These are phyloP conservation scores for Ranitomeya imitator DNA, from an alignment of 2,113 vertebrate genomes.

Conservation along the genomic window DNA sequence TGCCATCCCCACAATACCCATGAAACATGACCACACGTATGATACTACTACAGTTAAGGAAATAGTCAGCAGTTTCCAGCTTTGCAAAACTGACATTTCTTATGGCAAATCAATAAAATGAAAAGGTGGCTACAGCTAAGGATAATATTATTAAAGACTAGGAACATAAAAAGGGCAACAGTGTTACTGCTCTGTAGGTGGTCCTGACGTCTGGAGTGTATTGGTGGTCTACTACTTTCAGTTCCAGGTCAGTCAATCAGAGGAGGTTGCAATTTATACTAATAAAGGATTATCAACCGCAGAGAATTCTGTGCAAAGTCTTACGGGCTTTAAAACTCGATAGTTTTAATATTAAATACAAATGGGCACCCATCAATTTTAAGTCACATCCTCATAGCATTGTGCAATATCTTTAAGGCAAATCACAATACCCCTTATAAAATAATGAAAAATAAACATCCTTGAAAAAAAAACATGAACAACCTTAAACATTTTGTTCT, in stretches of 20 bases:
- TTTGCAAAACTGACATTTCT: constrained; percentile 23
- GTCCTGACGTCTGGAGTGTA: constrained; percentile 9
- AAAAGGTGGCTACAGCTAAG: constrained; percentile 9
- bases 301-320: neutral
- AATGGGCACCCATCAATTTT: neutral
- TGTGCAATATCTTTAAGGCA: neutral
- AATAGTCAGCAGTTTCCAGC: constrained; percentile 3
- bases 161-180: constrained; percentile 22
- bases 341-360: neutral
- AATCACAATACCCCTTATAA: neutral
- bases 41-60: neutral
- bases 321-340: neutral
- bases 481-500: neutral
- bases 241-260: constrained; percentile 1
- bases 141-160: constrained; percentile 37
- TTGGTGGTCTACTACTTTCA: constrained; percentile 24
- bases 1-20: constrained; percentile 14
- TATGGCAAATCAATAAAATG: constrained; percentile 32
- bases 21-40: constrained; percentile 4
- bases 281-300: neutral
- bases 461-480: no score
- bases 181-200: constrained; percentile 1
- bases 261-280: neutral
- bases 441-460: neutral
- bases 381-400: neutral